A percentile compares a stretch with the other conserved stretches of the same genome.
phyloP scores from a whole-genome alignment of 2,113 vertebrate species.

The Castor canadensis region DNA sequence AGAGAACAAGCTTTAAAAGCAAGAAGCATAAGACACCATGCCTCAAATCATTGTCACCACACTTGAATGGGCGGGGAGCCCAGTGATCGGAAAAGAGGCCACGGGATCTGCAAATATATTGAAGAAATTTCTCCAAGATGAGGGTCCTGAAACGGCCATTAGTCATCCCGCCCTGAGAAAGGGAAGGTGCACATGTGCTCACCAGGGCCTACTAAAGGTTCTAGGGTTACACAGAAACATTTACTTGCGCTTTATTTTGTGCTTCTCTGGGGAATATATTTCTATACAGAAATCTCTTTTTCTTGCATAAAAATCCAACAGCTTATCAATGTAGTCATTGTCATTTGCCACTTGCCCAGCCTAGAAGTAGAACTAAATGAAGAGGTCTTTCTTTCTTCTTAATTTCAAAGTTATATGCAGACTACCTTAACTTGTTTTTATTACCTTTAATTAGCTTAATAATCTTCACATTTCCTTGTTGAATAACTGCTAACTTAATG shows the following conservation, averaged over 20 bases:
- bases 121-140: slow-evolving; percentile 57
- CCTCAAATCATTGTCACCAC: background rate
- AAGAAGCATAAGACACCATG: background rate
- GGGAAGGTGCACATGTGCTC: background rate
- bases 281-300: slow-evolving; percentile 59
- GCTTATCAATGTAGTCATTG: slow-evolving; percentile 56
- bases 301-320: slow-evolving; percentile 41
- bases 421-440: slow-evolving; percentile 82
- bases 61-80: background rate
- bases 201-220: background rate
- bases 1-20: background rate
- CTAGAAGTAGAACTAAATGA: slow-evolving; percentile 52
- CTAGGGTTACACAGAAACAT: slow-evolving; percentile 41
- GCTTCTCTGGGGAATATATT: slow-evolving; percentile 65
- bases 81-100: background rate
- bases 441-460: slow-evolving; percentile 85
- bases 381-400: slow-evolving; percentile 33
- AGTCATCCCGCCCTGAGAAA: background rate
- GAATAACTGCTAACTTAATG: slow-evolving; percentile 86
- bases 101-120: background rate
- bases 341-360: slow-evolving; percentile 61
- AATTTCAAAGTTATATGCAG: slow-evolving; percentile 69
- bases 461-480: slow-evolving; percentile 86
- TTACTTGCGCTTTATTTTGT: background rate
- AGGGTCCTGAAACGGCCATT: slow-evolving; percentile 38